These are phyloP conservation scores for Argyresthia goedartella DNA, from an alignment of 2,888 invertebrate species.

Conservation along the genomic window DNA sequence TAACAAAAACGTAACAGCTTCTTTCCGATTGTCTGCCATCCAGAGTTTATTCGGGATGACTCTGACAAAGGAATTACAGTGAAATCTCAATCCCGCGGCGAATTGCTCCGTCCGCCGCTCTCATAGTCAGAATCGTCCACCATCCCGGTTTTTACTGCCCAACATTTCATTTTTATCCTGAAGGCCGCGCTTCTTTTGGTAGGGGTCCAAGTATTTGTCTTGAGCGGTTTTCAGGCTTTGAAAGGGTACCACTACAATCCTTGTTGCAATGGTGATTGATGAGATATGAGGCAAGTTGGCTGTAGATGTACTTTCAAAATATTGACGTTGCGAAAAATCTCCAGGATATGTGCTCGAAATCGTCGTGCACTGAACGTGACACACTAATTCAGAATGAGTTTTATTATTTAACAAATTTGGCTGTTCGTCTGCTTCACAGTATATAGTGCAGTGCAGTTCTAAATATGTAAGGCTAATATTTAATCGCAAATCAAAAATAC, in stretches of 20 bases:
- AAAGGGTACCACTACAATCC: neutral
- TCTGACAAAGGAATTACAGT: constrained; percentile 11
- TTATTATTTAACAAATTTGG: no score
- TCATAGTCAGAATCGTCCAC: constrained; percentile 21
- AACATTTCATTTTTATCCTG: constrained; percentile 37
- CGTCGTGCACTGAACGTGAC: no score
- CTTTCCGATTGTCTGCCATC: neutral
- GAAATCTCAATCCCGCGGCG: constrained; percentile 11
- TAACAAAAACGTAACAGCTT: neutral
- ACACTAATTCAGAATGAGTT: no score
- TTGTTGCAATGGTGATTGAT: neutral
- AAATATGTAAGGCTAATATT: no score
- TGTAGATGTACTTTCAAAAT: no score
- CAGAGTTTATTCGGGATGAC: neutral
- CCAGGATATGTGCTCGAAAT: no score
- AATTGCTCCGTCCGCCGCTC: neutral
- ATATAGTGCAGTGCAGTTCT: no score
- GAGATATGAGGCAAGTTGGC: no score
- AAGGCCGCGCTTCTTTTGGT: neutral
- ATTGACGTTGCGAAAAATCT: no score
- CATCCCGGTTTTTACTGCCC: constrained; percentile 44
- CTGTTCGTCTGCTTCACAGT: no score
- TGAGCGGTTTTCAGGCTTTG: no score
- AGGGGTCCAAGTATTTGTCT: neutral
- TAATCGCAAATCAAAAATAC: no score